Evolutionary conservation across 2,113 vertebrate genomes (phyloP).

Genomic region (Apodemus speciosus): DNA sequence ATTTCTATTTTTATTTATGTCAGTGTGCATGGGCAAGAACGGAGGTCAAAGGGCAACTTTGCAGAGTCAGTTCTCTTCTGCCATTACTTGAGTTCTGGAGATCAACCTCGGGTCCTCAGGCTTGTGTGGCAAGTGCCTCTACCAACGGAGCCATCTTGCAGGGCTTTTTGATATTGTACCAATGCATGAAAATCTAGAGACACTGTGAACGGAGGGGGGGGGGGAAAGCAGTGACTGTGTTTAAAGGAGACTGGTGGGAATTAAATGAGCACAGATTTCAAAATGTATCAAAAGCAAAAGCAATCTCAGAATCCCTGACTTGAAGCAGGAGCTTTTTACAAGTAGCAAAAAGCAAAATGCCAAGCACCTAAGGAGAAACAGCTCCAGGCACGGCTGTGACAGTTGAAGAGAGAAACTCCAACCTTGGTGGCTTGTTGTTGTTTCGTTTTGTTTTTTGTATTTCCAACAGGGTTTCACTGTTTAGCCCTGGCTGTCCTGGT

Average conservation of each 20-base stretch:
- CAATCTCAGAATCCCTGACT: background rate
- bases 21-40: background rate
- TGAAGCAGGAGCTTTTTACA: background rate
- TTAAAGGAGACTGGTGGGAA: background rate
- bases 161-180: background rate
- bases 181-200: background rate
- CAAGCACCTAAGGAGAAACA: background rate
- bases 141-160: too few species aligned
- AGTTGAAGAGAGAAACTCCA: background rate
- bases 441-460: background rate
- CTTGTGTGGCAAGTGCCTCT: background rate
- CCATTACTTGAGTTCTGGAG: background rate
- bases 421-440: too few species aligned
- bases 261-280: conserved; percentile 6
- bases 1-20: background rate
- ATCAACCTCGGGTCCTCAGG: background rate
- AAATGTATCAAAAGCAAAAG: conserved; percentile 14
- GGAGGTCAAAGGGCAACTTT: background rate
- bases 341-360: background rate
- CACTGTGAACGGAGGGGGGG: background rate
- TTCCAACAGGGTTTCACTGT: background rate
- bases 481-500: too few species aligned
- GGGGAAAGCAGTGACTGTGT: background rate
- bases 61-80: background rate
- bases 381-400: background rate